Evolutionary conservation across 2,797 vertebrate species (phyloP).

Genomic region (Acridotheres tristis): DNA sequence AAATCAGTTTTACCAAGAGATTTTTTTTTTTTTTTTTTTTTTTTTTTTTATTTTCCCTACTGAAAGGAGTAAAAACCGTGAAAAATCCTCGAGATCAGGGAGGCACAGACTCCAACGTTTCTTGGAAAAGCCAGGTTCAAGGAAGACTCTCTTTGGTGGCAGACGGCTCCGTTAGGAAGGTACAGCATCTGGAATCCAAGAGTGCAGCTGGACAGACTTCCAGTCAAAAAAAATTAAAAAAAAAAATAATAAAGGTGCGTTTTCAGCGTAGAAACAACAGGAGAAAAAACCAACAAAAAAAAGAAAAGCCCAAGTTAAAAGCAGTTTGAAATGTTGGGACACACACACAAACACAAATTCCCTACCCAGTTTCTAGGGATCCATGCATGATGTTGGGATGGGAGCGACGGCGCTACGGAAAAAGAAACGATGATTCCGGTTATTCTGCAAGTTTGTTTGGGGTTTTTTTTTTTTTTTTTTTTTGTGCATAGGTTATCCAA

Average conservation of each 20-base stretch:
- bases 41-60: neutral
- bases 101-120: slow-evolving; percentile 38
- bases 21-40: too few species aligned
- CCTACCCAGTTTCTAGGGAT: neutral
- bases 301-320: neutral
- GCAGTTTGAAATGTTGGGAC: slow-evolving; percentile 58
- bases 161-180: slow-evolving; percentile 53
- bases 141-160: slow-evolving; percentile 59
- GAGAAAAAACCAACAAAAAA: too few species aligned
- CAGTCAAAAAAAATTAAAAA: slow-evolving; percentile 10
- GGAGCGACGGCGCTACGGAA: neutral
- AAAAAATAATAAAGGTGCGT: slow-evolving; percentile 12
- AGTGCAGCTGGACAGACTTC: slow-evolving; percentile 23
- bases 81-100: slow-evolving; percentile 13
- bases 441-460: neutral
- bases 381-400: slow-evolving; percentile 22
- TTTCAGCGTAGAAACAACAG: neutral
- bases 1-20: slow-evolving; percentile 26
- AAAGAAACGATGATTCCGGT: neutral
- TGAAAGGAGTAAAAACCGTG: slow-evolving; percentile 45
- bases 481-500: neutral
- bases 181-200: slow-evolving; percentile 48
- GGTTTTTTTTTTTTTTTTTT: too few species aligned
- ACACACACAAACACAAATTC: slow-evolving; percentile 45
- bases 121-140: slow-evolving; percentile 24